Base-by-base conservation (phyloP, 1,140 invertebrate genomes). In the Psilanteris sp. region DNA sequence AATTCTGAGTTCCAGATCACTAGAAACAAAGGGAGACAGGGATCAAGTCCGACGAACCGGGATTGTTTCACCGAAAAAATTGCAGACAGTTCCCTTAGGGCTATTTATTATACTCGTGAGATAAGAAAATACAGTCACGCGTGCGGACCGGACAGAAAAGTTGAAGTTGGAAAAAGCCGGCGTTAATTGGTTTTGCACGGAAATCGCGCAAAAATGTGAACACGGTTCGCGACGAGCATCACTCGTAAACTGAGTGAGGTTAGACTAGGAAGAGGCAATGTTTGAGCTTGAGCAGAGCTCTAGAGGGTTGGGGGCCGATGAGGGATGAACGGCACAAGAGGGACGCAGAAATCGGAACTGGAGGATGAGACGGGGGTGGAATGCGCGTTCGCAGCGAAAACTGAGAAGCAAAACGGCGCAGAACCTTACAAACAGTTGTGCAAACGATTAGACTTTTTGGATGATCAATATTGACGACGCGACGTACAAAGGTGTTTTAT, bases 171-270 rank as follows among this genome's bases (percentile, higher is more conserved):
- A n/a, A n/a, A n/a, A n/a, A n/a, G n/a, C n/a, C n/a, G n/a, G n/a
- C n/a, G 22, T 59, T 7, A 44, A 34, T 41, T 57, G n/a, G 29
- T 31, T 24, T 27, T 31, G 11, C 3, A 4, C 10, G 26, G 36
- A 52, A 18, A 52, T 6, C 10, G 32, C 3, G 41, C 18, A 34
- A 66, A 70, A 59, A 16, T 62, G 52, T 57, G 46, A 68, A 68
- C 77, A 75, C 71, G 78, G 59, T 71, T n/a, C 81, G 75, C 79
- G 79, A 48, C 79, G 78, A 77, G 75, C 61, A 76, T 73, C 59
- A 66, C 64, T 77, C 79, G 77, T 70, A 77, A 80, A 83, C 81
- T 82, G 78, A 82, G 74, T 55, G 76, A 72, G 75, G 74, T 67
- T 81, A 71, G 44, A 70, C 50, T 20, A 59, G 64, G 67, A 62